Evolutionary conservation across 2,113 vertebrate species (phyloP), one percentile per base, ranked within the genome.

Genomic region (Cygnus buccinator): DNA sequence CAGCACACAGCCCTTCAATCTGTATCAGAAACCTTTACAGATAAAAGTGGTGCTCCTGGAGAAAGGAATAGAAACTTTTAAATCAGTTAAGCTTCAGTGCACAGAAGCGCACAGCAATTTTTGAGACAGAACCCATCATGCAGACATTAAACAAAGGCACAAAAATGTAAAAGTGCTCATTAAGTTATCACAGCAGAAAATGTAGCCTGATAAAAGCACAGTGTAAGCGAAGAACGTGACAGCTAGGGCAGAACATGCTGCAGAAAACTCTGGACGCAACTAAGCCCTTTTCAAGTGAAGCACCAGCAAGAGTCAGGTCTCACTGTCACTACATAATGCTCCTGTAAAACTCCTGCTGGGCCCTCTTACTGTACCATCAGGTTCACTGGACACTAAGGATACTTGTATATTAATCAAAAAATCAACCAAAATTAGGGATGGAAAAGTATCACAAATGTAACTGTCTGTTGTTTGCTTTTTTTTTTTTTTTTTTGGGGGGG

Each of bases 221-320:
- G 31, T 10, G 57, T 61, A 59, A 71, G 61, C 1, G 2, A 67
- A 17, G 46, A 55, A 29, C 1, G 0, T 7, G n/a, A 70, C 33
- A 90, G 44, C 54, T 48, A 44, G 46, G 52, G 63, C 68, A 82
- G 58, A 68, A 79, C 1, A 2, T 12, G 16, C 70, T 74, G 78
- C 57, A 91, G 59, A 74, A 15, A 84, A 31, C 44, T 39, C 39
- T 35, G 73, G 55, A n/a, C 1, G 9, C 54, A 83, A 57, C 58
- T 81, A 59, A 81, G 54, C 48, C 67, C 28, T 54, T 52, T 52
- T 48, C 44, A 50, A 41, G 67, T 48, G 58, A 78, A 44, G n/a
- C 58, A 76, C 5, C 63, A 90, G 75, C 62, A 39, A 6, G 33
- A 65, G 44, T 46, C 74, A 76, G 33, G 79, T 43, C 57, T 70